phyloP scores from a whole-genome alignment of 2,113 vertebrate species.

The Ailurus styani region DNA sequence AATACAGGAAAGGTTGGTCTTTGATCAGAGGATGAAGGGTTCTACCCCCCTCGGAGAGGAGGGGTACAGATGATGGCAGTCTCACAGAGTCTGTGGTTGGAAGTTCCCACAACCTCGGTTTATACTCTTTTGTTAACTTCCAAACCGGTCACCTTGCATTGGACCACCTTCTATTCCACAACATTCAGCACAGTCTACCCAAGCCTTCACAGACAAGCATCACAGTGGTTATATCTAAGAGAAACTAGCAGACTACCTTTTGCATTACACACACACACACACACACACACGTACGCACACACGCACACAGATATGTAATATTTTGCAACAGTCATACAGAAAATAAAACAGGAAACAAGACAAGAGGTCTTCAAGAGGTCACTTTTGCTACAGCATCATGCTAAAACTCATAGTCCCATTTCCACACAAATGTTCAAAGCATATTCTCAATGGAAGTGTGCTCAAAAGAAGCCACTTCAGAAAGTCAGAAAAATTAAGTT shows the following conservation, averaged over 20 bases:
- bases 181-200: not conserved
- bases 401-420: not conserved
- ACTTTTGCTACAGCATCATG: not conserved
- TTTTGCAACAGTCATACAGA: not conserved
- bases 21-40: not conserved
- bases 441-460: not conserved
- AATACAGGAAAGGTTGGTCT: not conserved
- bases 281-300: not conserved
- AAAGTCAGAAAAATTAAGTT: not conserved
- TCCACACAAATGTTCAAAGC: not conserved
- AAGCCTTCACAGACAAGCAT: not conserved
- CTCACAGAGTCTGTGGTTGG: not conserved
- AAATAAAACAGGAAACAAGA: not conserved
- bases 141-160: not conserved
- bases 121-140: not conserved
- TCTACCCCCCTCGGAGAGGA: not conserved
- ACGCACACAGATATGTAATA: not conserved
- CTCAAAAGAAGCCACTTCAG: not conserved
- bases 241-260: not conserved
- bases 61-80: rapidly evolving
- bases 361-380: not conserved
- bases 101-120: not conserved
- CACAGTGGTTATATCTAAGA: not conserved
- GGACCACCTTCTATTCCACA: not conserved
- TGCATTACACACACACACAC: not conserved